Evolutionary conservation across 2,888 invertebrate species (phyloP).

Genomic region (Sylvicola fuscatus): DNA sequence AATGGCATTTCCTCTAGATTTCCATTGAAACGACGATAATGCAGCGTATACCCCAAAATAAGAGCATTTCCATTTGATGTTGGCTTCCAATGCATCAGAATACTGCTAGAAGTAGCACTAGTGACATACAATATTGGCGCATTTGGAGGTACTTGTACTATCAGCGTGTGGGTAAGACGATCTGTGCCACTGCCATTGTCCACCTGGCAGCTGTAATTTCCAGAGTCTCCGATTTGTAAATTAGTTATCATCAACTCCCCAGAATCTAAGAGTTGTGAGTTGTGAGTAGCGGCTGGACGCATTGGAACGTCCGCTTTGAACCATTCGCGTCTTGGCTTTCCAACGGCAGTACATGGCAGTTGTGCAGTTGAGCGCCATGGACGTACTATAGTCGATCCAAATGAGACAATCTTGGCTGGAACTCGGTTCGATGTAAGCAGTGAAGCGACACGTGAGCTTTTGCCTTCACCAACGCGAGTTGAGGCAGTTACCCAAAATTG

Average conservation of each 20-base stretch:
- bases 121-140: constrained; percentile 54
- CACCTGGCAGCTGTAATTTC: constrained; percentile 48
- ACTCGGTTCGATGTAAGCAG: constrained; percentile 42
- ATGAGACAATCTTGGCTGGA: constrained; percentile 49
- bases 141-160: constrained; percentile 53
- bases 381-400: constrained; percentile 41
- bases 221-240: constrained; percentile 39
- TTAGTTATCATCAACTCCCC: constrained; percentile 43
- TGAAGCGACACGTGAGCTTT: constrained; percentile 43
- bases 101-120: constrained; percentile 53
- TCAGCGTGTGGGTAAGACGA: constrained; percentile 37
- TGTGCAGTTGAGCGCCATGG: constrained; percentile 46
- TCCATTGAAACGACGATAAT: constrained; percentile 41
- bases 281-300: constrained; percentile 34
- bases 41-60: constrained; percentile 43
- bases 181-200: constrained; percentile 50
- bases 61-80: constrained; percentile 47
- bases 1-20: constrained; percentile 42
- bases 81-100: constrained; percentile 54
- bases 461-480: constrained; percentile 57
- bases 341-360: constrained; percentile 42
- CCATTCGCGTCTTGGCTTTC: constrained; percentile 44
- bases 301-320: constrained; percentile 34
- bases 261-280: constrained; percentile 38
- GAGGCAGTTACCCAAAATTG: constrained; percentile 63